Base-by-base conservation (phyloP, 2,797 vertebrate genomes). In the Gastrophryne carolinensis region DNA sequence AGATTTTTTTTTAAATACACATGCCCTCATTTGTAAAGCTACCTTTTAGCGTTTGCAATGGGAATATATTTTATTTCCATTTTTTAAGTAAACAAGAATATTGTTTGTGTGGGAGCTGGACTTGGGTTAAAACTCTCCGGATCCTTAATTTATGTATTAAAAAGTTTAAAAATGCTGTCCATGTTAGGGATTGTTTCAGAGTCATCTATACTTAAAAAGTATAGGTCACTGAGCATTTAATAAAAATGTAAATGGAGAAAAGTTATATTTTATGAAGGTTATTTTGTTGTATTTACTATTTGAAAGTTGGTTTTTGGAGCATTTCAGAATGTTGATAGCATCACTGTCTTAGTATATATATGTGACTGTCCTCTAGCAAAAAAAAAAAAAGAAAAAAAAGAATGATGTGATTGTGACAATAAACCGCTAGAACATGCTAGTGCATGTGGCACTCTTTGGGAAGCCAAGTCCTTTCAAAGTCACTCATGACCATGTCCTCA, bases 111-210 rank as follows among this genome's bases (percentile, higher is more conserved):
- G 80, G 92, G 91, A 89, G 79, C 92, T 96, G 93, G 93, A 95
- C 94, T 98, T 92, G 94, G 90, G 95, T 96, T 97, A 95, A 90
- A 95, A 96, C 94, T 98, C 94, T 95, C 94, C 94, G 92, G 92
- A 91, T 92, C 91, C 88, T 85, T 87, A 94, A 92, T 92, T 91
- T 93, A 93, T 93, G 87, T 92, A 88, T 91, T 90, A 91, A 75
- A 44, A 64, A 13, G 13, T 60, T 68, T 39, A 87, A 89, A 84
- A 90, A 88, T 89, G 79, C 88, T 89, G 91, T 92, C 89, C 87
- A 91, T 90, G 87, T 91, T 92, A 92, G 91, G 87, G 90, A 84
- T 88, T 91, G 87, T 90, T 90, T 90, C 85, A 72, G 87, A 89
- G 91, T 86, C 91, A 90, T 85, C 88, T 94, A 70, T 94, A 89